Percentiles rank a stretch among this genome's conserved stretches.
These are phyloP conservation scores for Raillietiella orientalis DNA, from an alignment of 2,888 invertebrate species.

Conservation along the genomic window DNA sequence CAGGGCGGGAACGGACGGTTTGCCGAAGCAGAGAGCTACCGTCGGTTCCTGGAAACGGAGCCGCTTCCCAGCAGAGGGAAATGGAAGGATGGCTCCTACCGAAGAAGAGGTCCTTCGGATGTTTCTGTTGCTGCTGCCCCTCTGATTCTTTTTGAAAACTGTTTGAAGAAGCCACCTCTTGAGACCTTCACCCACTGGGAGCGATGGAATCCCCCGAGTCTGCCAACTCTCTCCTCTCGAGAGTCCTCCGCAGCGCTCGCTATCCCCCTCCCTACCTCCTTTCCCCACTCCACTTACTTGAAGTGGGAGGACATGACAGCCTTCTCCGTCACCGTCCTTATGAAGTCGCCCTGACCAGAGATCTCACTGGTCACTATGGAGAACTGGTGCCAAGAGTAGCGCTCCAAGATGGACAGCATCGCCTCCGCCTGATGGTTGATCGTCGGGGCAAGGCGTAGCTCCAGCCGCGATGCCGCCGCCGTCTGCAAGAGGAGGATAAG, in stretches of 20 bases:
- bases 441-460: slow-evolving; percentile 77
- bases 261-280: neutral
- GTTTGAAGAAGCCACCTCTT: no score
- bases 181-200: no score
- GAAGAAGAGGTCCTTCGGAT: no score
- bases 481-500: slow-evolving; percentile 9
- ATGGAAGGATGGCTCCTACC: no score
- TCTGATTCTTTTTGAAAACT: no score
- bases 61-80: no score
- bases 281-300: slow-evolving; percentile 14
- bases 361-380: slow-evolving; percentile 73
- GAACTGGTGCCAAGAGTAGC: slow-evolving; percentile 90
- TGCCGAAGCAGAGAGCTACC: no score
- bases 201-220: neutral
- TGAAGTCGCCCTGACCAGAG: slow-evolving; percentile 80
- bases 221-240: neutral
- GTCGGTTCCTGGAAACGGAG: no score
- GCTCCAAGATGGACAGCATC: slow-evolving; percentile 70
- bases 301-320: slow-evolving; percentile 36
- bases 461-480: slow-evolving; percentile 41
- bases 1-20: no score
- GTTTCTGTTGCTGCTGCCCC: no score
- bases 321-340: slow-evolving; percentile 63
- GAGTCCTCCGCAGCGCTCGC: neutral
- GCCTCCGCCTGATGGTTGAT: slow-evolving; percentile 86